Base-by-base conservation (phyloP, 2,113 vertebrate genomes). In the Potamarius usumacintae region DNA sequence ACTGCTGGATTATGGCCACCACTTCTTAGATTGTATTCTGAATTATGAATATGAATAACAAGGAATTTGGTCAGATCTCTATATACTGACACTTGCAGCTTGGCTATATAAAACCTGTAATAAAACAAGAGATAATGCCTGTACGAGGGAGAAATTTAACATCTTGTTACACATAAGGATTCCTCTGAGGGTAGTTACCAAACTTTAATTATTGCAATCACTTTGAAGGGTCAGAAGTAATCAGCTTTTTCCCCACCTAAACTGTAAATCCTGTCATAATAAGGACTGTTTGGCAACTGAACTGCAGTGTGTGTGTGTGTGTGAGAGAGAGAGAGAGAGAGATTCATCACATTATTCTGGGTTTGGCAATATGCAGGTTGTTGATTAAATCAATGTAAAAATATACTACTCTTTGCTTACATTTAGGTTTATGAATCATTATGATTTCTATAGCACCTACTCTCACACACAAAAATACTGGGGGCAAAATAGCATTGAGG, bases 271-370 rank as follows among this genome's bases (percentile, higher is more conserved):
- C 90, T 80, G 88, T 74, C 86, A 90, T 88, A 90, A 88, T 90
- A 90, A 42, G 42, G 42, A 42, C 42, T 42, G 42, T 87, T 91
- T 93, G 91, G 88, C 90, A 91, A 86, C 83, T 89, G 63, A 82
- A 87, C 72, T 72, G 65, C 25, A 9, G 67, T 69, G 15, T 20
- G 67, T 71, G 14, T 71, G 14, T 30, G 67, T 30, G 12, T 34
- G 67, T 2, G 67, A 18, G 15, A 18, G 12, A 42, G 65, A 5
- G 65, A 30, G n/a, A 15, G n/a, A 6, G 65, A 27, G 27, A 2
- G 63, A 27, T 20, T 25, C n/a, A 63, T 25, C 22, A 60, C 58
- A 63, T 63, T 63, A 63, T 25, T 63, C 20, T 63, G 20, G 20
- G 60, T 0, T 25, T 63, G 60, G 60, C 60, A 63, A 25, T 7